Evolutionary conservation across 2,797 vertebrate species (phyloP).

Genomic region (Mycteria americana): DNA sequence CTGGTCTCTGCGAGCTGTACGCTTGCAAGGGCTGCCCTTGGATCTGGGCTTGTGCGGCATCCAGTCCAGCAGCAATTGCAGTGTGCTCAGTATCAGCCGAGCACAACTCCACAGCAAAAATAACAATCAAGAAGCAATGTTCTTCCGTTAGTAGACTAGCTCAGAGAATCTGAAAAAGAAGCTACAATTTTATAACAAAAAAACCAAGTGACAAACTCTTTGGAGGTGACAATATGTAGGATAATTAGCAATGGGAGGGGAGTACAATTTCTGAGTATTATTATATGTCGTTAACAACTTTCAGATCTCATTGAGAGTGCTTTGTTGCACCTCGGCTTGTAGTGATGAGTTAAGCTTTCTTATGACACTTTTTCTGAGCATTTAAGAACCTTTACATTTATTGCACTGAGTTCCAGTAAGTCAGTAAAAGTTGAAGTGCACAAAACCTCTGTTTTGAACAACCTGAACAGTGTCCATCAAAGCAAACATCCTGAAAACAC

Average conservation of each 20-base stretch:
- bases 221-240: slow-evolving; percentile 36
- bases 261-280: slow-evolving; percentile 16
- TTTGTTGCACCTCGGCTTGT: slow-evolving; percentile 11
- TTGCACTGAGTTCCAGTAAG: background rate
- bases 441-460: slow-evolving; percentile 54
- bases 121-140: background rate
- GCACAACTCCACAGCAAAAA: background rate
- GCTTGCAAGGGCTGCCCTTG: background rate
- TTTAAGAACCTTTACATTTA: slow-evolving; percentile 12
- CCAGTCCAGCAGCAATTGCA: background rate
- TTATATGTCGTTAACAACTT: slow-evolving; percentile 53
- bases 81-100: background rate
- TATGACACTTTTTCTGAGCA: background rate
- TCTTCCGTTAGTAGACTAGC: background rate
- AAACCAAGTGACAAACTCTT: slow-evolving; percentile 33
- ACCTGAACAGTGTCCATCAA: slow-evolving; percentile 53
- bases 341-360: slow-evolving; percentile 22
- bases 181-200: background rate
- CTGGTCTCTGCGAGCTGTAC: background rate
- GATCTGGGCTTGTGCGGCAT: background rate
- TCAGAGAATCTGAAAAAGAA: background rate
- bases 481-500: background rate
- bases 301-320: slow-evolving; percentile 46
- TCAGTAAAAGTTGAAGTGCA: slow-evolving; percentile 28
- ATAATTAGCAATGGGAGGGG: slow-evolving; percentile 53